These are phyloP conservation scores for Toxotes chatareus DNA, from an alignment of 2,113 vertebrate species.

Conservation along the genomic window DNA sequence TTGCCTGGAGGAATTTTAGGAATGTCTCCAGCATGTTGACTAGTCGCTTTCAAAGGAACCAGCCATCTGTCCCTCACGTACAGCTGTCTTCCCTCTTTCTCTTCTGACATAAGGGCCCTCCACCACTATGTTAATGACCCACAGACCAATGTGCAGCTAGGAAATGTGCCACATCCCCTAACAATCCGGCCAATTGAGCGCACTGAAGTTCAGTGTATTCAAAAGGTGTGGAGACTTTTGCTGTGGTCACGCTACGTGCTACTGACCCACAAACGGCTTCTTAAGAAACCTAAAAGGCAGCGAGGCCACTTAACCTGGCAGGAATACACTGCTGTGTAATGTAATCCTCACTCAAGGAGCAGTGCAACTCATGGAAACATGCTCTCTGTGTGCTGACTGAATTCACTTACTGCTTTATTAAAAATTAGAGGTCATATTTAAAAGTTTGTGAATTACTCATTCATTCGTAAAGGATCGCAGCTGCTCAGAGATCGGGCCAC, in stretches of 20 bases:
- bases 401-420: background rate
- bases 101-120: conserved; percentile 11
- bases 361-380: background rate
- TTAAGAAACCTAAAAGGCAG: background rate
- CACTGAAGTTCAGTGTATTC: background rate
- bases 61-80: background rate
- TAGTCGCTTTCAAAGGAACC: background rate
- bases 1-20: conserved; percentile 17
- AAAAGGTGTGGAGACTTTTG: background rate
- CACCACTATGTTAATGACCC: conserved; percentile 13
- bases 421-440: conserved; percentile 3
- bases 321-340: background rate
- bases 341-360: background rate
- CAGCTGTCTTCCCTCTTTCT: conserved; percentile 35
- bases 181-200: conserved; percentile 2
- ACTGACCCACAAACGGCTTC: conserved; percentile 13
- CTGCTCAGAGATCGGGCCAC: background rate
- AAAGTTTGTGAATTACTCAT: background rate
- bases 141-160: conserved; percentile 39
- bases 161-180: conserved; percentile 49
- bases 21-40: conserved; percentile 29
- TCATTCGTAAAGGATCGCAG: background rate
- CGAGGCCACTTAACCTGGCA: background rate
- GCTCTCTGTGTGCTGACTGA: background rate
- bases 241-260: background rate